phyloP scores from a whole-genome alignment of 2,797 vertebrate species.

The Eulemur coronatus region DNA sequence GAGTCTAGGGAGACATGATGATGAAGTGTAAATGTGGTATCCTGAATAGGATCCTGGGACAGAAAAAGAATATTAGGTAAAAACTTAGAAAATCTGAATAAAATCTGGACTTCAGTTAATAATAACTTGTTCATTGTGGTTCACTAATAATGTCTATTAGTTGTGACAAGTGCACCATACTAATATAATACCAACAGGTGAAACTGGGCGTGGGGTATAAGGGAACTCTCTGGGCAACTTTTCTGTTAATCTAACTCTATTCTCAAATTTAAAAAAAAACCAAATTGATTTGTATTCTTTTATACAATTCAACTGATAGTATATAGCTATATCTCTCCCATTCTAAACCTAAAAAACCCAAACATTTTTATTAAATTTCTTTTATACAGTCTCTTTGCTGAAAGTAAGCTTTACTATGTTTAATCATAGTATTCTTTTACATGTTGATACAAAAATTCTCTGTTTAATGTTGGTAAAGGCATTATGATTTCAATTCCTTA shows the following conservation, averaged over 20 bases:
- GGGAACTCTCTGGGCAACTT: background rate
- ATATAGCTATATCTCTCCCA: background rate
- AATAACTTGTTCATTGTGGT: background rate
- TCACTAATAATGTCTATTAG: background rate
- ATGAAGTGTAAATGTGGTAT: background rate
- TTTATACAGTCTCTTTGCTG: background rate
- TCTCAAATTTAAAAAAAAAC: background rate
- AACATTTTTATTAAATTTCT: background rate
- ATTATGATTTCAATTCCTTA: background rate
- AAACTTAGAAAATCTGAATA: background rate
- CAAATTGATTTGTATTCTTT: background rate
- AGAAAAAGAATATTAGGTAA: background rate
- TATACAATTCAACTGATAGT: background rate
- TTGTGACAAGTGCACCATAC: background rate
- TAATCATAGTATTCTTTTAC: background rate
- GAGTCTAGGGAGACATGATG: background rate
- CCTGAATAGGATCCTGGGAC: background rate
- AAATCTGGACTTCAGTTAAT: background rate
- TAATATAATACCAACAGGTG: background rate
- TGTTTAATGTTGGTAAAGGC: background rate
- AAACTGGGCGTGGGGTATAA: background rate
- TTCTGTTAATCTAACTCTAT: background rate
- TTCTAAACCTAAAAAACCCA: background rate
- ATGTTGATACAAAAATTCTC: background rate
- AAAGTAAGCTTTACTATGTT: background rate